Base-by-base conservation (phyloP, 1,140 invertebrate species). In the Drosophila yakuba region DNA sequence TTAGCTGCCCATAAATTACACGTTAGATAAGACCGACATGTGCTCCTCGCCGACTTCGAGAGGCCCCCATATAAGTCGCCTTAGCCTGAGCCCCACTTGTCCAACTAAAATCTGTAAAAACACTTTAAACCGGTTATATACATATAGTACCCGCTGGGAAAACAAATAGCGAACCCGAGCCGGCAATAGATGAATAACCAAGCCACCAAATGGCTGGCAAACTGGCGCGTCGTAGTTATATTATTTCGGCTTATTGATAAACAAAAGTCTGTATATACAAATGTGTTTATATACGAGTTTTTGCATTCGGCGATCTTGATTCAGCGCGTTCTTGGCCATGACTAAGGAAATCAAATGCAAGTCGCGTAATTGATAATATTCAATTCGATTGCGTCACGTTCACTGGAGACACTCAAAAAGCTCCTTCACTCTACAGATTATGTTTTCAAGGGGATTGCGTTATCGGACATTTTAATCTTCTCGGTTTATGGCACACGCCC, bases 231-330 rank as follows among this genome's bases (percentile, higher is more conserved):
- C 71, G 41, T 44, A 48, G 43, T 67, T 59, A 67, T 67, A 67
- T 75, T 76, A 66, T 58, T 57, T 52, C 17, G 61, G 54, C 36
- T 75, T 75, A 76, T 76, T 76, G 72, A 74, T 76, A 76, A 76
- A 75, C 73, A 58, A 75, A 52, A 64, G 48, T 25, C 23, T 23
- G 56, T 39, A 35, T 23, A 25, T 25, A 23, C 10, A 51, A 10
- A 15, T 51, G 4, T 15, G 25, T 35, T 11, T 12, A n/a, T 23
- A 14, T 28, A 25, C 23, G 4, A 3, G 0, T 25, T 12, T 43
- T 52, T 36, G 60, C 47, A 11, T 68, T 47, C 28, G 15, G 4
- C n/a, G 2, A 35, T 38, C 20, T 20, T 20, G 20, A 20, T 20
- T 20, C 43, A 48, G 25, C 48, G 43, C 35, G 41, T 39, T 56